phyloP scores from a whole-genome alignment of 1,140 invertebrate species.

The Dinoponera quadriceps region DNA sequence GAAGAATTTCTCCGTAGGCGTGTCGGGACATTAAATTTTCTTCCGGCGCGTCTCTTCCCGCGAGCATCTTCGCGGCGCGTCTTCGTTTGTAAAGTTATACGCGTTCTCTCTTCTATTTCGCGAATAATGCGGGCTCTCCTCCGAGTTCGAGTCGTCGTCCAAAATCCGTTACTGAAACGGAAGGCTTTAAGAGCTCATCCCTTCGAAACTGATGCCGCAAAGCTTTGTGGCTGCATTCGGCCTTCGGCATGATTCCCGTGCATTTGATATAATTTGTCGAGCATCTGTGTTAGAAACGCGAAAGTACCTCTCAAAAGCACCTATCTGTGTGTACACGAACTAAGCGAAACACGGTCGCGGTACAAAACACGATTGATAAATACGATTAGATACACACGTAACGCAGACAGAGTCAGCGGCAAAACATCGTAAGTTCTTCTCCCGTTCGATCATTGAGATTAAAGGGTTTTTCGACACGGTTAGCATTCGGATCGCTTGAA shows the following conservation, averaged over 20 bases:
- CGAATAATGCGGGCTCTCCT: constrained; percentile 3
- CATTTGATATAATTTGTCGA: constrained; percentile 32
- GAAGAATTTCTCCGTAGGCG: constrained; percentile 18
- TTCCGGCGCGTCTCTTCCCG: too few species aligned
- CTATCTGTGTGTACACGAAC: neutral
- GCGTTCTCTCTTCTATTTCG: neutral
- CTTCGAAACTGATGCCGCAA: neutral
- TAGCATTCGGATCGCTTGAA: too few species aligned
- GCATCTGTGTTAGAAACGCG: neutral
- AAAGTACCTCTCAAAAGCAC: constrained; percentile 15
- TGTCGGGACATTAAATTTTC: constrained; percentile 33
- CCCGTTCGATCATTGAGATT: too few species aligned
- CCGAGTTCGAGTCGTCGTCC: neutral
- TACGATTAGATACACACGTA: neutral
- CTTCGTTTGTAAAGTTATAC: neutral
- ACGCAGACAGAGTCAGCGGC: neutral
- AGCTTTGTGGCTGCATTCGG: neutral
- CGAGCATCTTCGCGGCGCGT: neutral
- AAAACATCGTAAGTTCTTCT: too few species aligned
- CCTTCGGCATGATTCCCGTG: neutral
- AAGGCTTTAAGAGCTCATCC: constrained; percentile 18
- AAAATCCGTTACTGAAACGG: neutral
- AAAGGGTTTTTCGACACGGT: too few species aligned
- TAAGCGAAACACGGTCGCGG: constrained; percentile 16
- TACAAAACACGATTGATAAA: constrained; percentile 33